phyloP scores from a whole-genome alignment of 2,113 vertebrate genomes.

The Corydoras maculifer region DNA sequence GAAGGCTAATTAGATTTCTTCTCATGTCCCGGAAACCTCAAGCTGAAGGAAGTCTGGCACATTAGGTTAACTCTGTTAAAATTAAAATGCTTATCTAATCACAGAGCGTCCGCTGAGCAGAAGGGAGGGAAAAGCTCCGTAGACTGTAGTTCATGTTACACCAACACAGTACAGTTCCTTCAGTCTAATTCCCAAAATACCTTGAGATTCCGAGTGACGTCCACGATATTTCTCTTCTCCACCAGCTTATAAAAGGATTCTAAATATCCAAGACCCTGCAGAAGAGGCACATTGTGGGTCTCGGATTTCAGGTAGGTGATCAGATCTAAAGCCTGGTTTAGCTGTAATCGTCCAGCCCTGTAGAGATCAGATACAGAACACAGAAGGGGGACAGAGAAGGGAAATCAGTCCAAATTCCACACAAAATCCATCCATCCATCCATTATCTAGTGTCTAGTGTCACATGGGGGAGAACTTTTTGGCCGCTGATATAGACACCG shows the following conservation, averaged over 20 bases:
- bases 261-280: conserved; percentile 64
- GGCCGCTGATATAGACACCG: no score
- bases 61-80: conserved; percentile 2
- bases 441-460: no score
- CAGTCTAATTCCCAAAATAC: conserved; percentile 43
- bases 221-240: conserved; percentile 56
- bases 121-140: no score
- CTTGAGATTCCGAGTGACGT: conserved; percentile 57
- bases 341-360: conserved; percentile 61
- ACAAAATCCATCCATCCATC: no score
- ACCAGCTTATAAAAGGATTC: conserved; percentile 58
- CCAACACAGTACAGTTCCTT: no score
- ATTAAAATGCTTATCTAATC: no score
- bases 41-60: conserved; percentile 3
- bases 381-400: neutral
- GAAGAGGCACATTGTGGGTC: conserved; percentile 63
- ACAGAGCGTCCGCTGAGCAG: no score
- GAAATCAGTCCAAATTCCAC: no score
- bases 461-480: no score
- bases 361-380: conserved; percentile 14
- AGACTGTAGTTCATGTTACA: no score
- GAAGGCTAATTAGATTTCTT: conserved; percentile 16
- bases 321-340: conserved; percentile 62
- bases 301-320: conserved; percentile 63
- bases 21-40: conserved; percentile 5